Evolutionary conservation across 23 tunicate species (phyloP).

Genomic region (Botrylloides violaceus): DNA sequence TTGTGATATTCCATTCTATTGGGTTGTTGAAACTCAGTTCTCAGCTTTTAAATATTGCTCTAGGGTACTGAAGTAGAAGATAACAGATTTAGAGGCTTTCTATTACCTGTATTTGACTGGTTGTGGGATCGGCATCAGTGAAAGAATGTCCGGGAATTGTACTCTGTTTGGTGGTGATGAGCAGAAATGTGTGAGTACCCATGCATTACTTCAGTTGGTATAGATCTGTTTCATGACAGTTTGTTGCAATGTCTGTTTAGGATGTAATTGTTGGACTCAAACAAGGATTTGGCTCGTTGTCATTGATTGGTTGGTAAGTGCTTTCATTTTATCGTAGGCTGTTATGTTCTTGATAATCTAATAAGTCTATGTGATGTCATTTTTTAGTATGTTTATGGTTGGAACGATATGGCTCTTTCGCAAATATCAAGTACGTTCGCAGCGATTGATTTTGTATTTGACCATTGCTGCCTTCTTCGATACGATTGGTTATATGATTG

Average conservation of each 20-base stretch:
- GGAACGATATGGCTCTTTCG: conserved; percentile 30
- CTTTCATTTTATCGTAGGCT: not conserved
- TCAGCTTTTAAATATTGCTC: too few species aligned
- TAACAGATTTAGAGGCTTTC: too few species aligned
- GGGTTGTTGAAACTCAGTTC: too few species aligned
- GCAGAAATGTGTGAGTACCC: conserved; percentile 47
- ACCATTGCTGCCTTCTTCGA: conserved; percentile 94
- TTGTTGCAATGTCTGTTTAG: not conserved
- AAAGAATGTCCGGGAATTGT: conserved; percentile 18
- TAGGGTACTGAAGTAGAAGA: too few species aligned
- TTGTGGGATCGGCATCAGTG: too few species aligned
- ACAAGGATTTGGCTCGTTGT: conserved; percentile 53
- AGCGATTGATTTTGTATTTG: conserved; percentile 62
- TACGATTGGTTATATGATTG: conserved; percentile 76
- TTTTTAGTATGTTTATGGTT: conserved; percentile 47
- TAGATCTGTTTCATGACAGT: not conserved
- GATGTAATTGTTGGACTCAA: conserved; percentile 61
- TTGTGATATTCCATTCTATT: too few species aligned
- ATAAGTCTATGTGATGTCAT: conserved; percentile 9
- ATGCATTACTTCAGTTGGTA: not conserved
- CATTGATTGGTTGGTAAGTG: conserved; percentile 74
- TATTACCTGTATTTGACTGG: too few species aligned
- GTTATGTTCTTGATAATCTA: too few species aligned
- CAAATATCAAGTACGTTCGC: conserved; percentile 43
- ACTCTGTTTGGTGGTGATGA: conserved; percentile 44